phyloP scores from a whole-genome alignment of 2,113 vertebrate genomes.

The Baryphthengus martii region DNA sequence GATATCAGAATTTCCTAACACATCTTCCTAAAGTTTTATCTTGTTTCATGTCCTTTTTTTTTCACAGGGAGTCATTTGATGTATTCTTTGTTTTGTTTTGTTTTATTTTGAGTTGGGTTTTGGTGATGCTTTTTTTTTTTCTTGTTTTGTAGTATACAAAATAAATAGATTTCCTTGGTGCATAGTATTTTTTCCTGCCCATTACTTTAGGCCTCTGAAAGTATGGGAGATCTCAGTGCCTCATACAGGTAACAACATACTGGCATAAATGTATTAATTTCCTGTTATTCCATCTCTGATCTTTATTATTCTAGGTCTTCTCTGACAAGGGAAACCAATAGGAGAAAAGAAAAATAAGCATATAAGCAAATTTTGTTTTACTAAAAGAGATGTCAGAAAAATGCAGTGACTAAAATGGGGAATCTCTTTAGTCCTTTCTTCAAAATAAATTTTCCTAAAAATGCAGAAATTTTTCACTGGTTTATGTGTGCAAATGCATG shows the following conservation, averaged over 20 bases:
- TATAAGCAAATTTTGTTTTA: background rate
- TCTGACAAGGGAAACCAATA: background rate
- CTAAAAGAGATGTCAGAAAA: background rate
- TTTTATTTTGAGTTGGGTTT: background rate
- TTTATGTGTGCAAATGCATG: background rate
- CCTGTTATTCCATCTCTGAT: background rate
- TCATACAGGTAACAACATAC: background rate
- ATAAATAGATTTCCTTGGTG: background rate
- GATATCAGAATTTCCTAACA: background rate
- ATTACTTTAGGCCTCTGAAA: background rate
- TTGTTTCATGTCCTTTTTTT: background rate
- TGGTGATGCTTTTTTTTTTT: background rate
- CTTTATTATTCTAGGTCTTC: background rate
- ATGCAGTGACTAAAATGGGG: background rate
- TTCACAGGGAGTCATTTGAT: background rate
- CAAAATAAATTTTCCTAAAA: background rate
- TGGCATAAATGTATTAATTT: background rate
- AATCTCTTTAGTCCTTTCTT: background rate
- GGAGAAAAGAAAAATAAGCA: background rate
- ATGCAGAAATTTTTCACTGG: background rate
- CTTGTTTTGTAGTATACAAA: background rate
- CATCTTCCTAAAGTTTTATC: background rate
- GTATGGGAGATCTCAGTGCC: background rate
- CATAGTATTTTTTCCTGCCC: background rate
- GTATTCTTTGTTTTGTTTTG: rapidly evolving